phyloP scores from a whole-genome alignment of 2,113 vertebrate genomes.

The Hirundichthys speculiger region DNA sequence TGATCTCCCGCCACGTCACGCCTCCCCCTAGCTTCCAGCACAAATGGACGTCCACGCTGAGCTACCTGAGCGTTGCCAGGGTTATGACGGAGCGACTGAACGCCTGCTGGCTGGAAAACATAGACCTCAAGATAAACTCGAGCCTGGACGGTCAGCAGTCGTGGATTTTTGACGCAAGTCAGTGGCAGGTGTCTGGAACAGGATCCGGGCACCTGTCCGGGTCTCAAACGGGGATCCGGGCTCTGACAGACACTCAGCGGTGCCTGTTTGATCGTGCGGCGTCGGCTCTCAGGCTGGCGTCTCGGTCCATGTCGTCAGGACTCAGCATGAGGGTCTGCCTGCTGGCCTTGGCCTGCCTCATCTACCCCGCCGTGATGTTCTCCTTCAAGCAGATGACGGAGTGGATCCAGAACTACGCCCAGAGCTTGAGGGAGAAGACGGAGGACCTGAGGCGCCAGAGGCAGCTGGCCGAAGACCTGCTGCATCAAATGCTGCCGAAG shows the following conservation, averaged over 20 bases:
- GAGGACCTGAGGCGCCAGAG: conserved; percentile 85
- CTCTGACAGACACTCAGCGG: conserved; percentile 38
- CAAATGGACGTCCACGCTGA: conserved; percentile 54
- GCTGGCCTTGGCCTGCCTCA: conserved; percentile 80
- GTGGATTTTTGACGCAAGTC: conserved; percentile 30
- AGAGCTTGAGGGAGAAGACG: conserved; percentile 81
- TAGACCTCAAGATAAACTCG: conserved; percentile 62
- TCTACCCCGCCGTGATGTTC: conserved; percentile 85
- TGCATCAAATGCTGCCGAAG: conserved; percentile 92
- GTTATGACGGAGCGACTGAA: conserved; percentile 76
- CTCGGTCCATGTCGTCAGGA: conserved; percentile 74
- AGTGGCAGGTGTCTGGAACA: conserved; percentile 46
- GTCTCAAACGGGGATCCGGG: conserved; percentile 27
- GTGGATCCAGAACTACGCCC: conserved; percentile 87
- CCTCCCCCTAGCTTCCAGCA: conserved; percentile 50
- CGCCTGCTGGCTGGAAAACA: conserved; percentile 80
- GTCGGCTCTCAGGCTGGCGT: conserved; percentile 71
- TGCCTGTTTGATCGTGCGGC: conserved; percentile 77
- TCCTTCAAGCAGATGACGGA: conserved; percentile 89
- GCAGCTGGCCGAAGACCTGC: conserved; percentile 85
- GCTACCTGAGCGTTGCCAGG: conserved; percentile 71
- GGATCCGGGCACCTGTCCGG: conserved; percentile 21
- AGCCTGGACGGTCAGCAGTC: conserved; percentile 7
- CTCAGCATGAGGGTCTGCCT: conserved; percentile 84
- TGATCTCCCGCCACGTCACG: conserved; percentile 17